phyloP scores from a whole-genome alignment of 2,888 invertebrate species.

The Physocephala rufipes region DNA sequence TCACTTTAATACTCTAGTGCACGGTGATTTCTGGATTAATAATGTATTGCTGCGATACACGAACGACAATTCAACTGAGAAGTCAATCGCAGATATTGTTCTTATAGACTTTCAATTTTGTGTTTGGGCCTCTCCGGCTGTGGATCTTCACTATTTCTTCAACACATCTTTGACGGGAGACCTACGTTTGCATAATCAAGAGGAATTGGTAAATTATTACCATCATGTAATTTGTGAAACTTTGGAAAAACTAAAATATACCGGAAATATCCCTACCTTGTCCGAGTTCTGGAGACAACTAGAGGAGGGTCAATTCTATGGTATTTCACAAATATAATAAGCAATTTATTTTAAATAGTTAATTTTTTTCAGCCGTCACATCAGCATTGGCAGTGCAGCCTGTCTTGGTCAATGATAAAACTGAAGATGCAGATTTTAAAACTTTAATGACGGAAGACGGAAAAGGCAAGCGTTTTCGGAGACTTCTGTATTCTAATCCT shows the following conservation, averaged over 20 bases:
- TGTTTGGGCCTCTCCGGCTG: conserved; percentile 59
- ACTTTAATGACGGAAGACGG: conserved; percentile 50
- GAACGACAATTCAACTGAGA: neutral
- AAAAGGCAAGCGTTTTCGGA: conserved; percentile 46
- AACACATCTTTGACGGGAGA: conserved; percentile 55
- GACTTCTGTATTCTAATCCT: conserved; percentile 51
- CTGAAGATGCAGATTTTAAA: conserved; percentile 53
- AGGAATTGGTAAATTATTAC: conserved; percentile 58
- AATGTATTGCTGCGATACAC: conserved; percentile 57
- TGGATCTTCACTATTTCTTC: conserved; percentile 61
- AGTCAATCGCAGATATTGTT: conserved; percentile 50
- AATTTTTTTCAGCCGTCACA: conserved; percentile 49
- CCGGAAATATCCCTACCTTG: conserved; percentile 55
- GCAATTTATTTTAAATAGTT: neutral
- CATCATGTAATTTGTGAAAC: conserved; percentile 52
- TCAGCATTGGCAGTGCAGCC: conserved; percentile 48
- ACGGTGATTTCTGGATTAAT: conserved; percentile 62
- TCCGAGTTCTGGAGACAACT: conserved; percentile 56
- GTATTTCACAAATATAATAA: conserved; percentile 42
- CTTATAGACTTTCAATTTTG: conserved; percentile 62
- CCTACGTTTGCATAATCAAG: conserved; percentile 53
- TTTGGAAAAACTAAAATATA: conserved; percentile 51
- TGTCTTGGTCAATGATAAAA: conserved; percentile 52
- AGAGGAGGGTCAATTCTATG: conserved; percentile 54
- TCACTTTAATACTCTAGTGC: conserved; percentile 55